A percentile compares a stretch with the other conserved stretches of the same genome.
Evolutionary conservation across 1,140 invertebrate genomes (phyloP).

Genomic region (Calosoma granatense): DNA sequence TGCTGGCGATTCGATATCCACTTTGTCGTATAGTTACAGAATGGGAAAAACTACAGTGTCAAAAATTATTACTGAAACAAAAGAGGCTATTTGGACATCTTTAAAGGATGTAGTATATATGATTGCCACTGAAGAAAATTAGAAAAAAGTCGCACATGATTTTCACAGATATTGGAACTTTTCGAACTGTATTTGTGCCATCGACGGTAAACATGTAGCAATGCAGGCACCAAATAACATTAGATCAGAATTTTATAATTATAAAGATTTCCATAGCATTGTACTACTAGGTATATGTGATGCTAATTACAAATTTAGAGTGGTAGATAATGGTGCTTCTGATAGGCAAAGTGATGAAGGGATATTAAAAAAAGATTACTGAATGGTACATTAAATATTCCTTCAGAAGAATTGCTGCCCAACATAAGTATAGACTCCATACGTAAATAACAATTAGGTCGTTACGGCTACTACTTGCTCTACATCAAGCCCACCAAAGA

Average conservation of each 20-base stretch:
- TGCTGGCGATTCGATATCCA: not conserved
- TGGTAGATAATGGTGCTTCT: too few species aligned
- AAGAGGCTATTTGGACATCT: too few species aligned
- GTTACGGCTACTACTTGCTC: too few species aligned
- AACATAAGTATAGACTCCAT: conserved; percentile 3
- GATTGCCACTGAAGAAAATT: conserved; percentile 8
- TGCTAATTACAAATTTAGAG: too few species aligned
- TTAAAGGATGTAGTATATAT: not conserved
- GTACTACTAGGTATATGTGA: not conserved
- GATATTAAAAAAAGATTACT: too few species aligned
- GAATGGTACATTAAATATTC: not conserved
- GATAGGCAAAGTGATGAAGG: too few species aligned
- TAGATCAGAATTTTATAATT: not conserved
- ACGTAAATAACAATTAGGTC: too few species aligned
- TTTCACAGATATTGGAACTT: conserved; percentile 18
- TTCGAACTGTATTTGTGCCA: conserved; percentile 16
- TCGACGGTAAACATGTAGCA: conserved; percentile 20
- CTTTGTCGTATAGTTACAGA: too few species aligned
- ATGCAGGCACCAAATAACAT: conserved; percentile 14
- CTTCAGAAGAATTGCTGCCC: not conserved
- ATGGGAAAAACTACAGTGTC: too few species aligned
- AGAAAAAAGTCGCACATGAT: conserved; percentile 13
- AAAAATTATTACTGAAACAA: too few species aligned
- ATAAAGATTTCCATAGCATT: not conserved
- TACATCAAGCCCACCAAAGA: too few species aligned